Base-by-base conservation (phyloP, 2,113 vertebrate genomes). In the Gorsachius goisagi region DNA sequence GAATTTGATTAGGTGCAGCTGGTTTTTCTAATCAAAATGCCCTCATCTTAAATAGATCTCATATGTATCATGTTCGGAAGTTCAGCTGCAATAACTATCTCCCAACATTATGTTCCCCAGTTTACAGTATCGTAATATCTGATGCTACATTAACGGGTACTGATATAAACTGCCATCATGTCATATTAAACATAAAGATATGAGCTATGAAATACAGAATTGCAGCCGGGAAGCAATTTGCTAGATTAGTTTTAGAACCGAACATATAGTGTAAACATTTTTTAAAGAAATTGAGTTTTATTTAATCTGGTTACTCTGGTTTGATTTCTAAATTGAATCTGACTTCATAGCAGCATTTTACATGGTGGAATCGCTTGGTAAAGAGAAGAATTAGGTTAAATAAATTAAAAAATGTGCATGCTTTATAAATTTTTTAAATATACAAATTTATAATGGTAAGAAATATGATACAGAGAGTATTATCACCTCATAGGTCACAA, bases 11-110 rank as follows among this genome's bases (percentile, higher is more conserved):
- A 93, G 88, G 83, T 95, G 94, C 86, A 97, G 93, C 95, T 96
- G 93, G 27, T 90, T 95, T 93, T 97, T 97, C 97, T 96, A 97
- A 97, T 96, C 95, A 94, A 96, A 97, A 96, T 85, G 71, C 75
- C 83, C 92, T 97, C 30, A 0, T 96, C 96, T 91, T 95, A 94
- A 97, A 90, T 95, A 93, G 87, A 94, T 96, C 93, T 97, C 96
- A 63, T 82, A 95, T 96, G 72, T 77, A 90, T 96, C 95, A 89
- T 90, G 95, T 89, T 97, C 84, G 5, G 69, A 95, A 94, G 76
- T 97, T 96, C 79, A 55, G 49, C 90, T 84, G 97, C 91, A 92
- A 94, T 94, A 96, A 88, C 95, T 88, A 87, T 97, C 84, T 96
- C 89, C 97, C 93, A 95, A 86, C 95, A 88, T 97, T 95, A 94